A percentile compares a stretch with the other conserved stretches of the same genome.
Evolutionary conservation across 1,140 invertebrate genomes (phyloP).

Genomic region (Drosophila orosa): DNA sequence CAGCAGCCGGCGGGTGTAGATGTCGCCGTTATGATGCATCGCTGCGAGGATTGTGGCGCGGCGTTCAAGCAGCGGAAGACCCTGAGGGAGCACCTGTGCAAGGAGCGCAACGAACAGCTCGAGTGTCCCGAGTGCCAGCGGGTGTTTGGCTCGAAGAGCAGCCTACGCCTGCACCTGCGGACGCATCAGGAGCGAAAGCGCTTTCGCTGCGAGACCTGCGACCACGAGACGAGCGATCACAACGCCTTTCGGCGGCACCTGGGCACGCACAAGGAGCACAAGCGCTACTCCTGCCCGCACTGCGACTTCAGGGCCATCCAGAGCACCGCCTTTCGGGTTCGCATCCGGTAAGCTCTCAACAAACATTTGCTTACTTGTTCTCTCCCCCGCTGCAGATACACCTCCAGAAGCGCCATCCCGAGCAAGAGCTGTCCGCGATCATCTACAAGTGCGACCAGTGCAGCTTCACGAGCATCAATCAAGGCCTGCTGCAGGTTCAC

Average conservation of each 20-base stretch:
- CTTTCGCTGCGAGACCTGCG: conserved; percentile 91
- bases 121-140: conserved; percentile 91
- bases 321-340: conserved; percentile 87
- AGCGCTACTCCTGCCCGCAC: conserved; percentile 89
- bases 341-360: not conserved
- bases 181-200: conserved; percentile 91
- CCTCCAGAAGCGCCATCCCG: conserved; percentile 73
- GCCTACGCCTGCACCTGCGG: conserved; percentile 89
- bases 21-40: conserved; percentile 42
- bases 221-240: conserved; percentile 91
- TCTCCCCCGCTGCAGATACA: conserved; percentile 58
- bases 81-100: conserved; percentile 74
- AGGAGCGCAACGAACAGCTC: conserved; percentile 84
- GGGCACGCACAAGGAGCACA: conserved; percentile 88
- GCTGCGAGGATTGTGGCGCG: conserved; percentile 71
- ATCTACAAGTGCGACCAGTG: conserved; percentile 73
- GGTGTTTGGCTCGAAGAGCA: conserved; percentile 86
- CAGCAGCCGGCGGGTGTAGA: conserved; percentile 86
- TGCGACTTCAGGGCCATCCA: conserved; percentile 90
- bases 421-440: conserved; percentile 66
- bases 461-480: conserved; percentile 74
- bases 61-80: conserved; percentile 78
- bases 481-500: conserved; percentile 71
- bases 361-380: too few species aligned
- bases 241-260: conserved; percentile 92